Base-by-base conservation (phyloP, 2,888 invertebrate genomes). In the Priocnemis perturbator region DNA sequence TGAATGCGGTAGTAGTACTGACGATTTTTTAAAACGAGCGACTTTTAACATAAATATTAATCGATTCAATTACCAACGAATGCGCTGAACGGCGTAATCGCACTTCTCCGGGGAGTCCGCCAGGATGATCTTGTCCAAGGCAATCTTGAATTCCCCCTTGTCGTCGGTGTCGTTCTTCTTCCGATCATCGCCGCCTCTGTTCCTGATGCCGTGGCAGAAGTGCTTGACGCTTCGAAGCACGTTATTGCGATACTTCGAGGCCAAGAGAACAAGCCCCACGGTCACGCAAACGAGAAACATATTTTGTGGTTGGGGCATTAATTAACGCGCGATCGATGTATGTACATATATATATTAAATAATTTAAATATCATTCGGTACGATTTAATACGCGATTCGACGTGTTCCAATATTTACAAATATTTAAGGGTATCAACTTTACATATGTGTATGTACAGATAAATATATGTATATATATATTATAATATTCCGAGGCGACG, bases 221-320 rank as follows among this genome's bases (percentile, higher is more conserved):
- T 85, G 81, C 73, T 85, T 86, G 19, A 88, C 85, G 52, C 86
- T 85, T 64, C 79, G 75, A 76, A 87, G 74, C 47, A 89, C 86
- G 76, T 88, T 87, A 23, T 78, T 81, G 77, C 84, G 87, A 73
- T 88, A 88, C 78, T 88, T 89, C 60, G 88, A 87, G 50, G 87
- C 88, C 67, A 89, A 73, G 47, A 88, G 70, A 50, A 87, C 86
- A 48, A 89, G 79, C 60, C 88, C 88, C 64, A 88, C 86, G 57
- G 88, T 88, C 66, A 88, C 83, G 70, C 88, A 88, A 69, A 86
- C 80, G 55, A 87, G 83, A 72, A 88, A 83, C 88, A 88, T 88
- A 47, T 84, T 85, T 74, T 77, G 80, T 73, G 67, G 60, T 74
- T 78, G 76, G 80, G 76, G 70, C 85, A 84, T 84, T 77, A 81